Conservation (phyloP, 2,888 invertebrate species). For the Xylocampa areola region DNA sequence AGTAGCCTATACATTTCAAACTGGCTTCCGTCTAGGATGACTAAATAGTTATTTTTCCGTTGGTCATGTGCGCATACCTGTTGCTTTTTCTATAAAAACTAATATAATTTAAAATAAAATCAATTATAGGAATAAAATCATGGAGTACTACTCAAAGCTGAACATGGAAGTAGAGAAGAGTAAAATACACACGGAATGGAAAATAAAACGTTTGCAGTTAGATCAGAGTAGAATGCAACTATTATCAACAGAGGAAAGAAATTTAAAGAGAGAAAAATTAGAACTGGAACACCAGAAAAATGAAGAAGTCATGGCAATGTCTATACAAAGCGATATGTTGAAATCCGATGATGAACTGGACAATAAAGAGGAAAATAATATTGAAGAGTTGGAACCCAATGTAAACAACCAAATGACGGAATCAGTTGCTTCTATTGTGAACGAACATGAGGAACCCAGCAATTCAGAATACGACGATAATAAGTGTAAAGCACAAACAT, state of each 20-base stretch:
- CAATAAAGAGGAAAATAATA: constrained; percentile 50
- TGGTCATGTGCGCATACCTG: too few relatives aligned
- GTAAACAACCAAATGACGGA: constrained; percentile 53
- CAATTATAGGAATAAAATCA: constrained; percentile 88
- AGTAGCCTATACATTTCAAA: too few relatives aligned
- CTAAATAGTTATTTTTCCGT: too few relatives aligned
- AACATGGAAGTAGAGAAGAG: constrained; percentile 90
- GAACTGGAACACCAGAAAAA: constrained; percentile 82
- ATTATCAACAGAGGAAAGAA: constrained; percentile 86
- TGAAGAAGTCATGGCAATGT: constrained; percentile 80
- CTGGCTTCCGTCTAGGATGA: too few relatives aligned
- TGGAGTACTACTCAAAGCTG: constrained; percentile 91
- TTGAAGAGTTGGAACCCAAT: constrained; percentile 23
- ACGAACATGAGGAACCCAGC: constrained; percentile 53
- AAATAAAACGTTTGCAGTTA: constrained; percentile 84
- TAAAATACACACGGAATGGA: constrained; percentile 89
- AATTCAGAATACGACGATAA: constrained; percentile 58
- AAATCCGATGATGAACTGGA: constrained; percentile 67
- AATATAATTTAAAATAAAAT: constrained; percentile 2
- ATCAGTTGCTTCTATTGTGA: constrained; percentile 51
- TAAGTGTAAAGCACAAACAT: constrained; percentile 64
- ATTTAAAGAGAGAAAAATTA: constrained; percentile 88
- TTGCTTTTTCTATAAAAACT: not conserved
- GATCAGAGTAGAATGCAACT: constrained; percentile 84
- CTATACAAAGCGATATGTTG: constrained; percentile 69